Base-by-base conservation (phyloP, 2,113 vertebrate genomes). In the Cyanoramphus novaezelandiae region DNA sequence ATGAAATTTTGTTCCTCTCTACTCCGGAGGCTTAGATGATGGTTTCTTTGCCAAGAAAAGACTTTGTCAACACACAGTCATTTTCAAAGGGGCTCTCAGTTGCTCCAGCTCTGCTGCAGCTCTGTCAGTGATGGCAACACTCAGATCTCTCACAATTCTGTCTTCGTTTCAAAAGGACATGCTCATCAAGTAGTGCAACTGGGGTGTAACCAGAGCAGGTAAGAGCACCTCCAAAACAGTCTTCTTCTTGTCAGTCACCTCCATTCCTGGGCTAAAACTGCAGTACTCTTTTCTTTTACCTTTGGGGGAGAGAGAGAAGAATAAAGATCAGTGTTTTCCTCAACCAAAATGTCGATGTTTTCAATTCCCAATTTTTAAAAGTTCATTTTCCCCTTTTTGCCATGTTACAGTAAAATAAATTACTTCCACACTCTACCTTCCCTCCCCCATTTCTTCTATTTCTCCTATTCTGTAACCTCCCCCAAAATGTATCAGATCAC, bases 1-100 rank as follows among this genome's bases (percentile, higher is more conserved):
- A 86, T 90, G 91, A 92, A 94, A 93, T 91, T 82, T 90, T 64
- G 77, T 88, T 96, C 92, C 82, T 88, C 90, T 86, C 88, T 27
- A 2, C 90, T 95, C 52, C 67, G 11, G 28, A 69, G 77, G 24
- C 76, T 86, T 47, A 24, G 77, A 44, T 21, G 88, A 41, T 81
- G 69, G 72, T 72, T 96, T 53, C 55, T 7, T 65, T 84, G 92
- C 92, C 83, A 93, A 95, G 91, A 90, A 82, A 79, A 92, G 35
- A 20, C 57, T 92, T 65, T 81, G 69, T 92, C 86, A 64, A 82
- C 72, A 52, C 43, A 5, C 35, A 47, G 43, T 3, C 2, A 4
- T 90, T 94, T 88, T 52, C 88, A 44, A 53, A 94, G 88, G 86
- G 86, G 88, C 85, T 74, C 62, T 23, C 62, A 1, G 55, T 64